Percentiles rank a stretch among this genome's conserved stretches.
Conservation (phyloP, 2,888 invertebrate genomes). For the Steinernema scapterisci region DNA sequence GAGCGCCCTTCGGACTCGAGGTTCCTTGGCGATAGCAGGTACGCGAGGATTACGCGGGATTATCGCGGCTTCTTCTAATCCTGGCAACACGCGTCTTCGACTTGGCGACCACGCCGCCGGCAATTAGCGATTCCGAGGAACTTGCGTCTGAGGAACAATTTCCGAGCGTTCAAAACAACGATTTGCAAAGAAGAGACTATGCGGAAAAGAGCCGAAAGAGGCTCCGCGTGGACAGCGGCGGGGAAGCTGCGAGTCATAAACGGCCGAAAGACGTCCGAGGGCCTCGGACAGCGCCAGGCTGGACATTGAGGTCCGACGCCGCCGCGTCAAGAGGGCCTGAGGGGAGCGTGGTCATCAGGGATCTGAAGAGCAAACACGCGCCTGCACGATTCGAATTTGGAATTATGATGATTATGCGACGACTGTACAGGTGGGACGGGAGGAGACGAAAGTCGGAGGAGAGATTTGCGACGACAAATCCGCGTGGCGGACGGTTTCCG, state of each 20-base stretch:
- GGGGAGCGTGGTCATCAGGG: background rate
- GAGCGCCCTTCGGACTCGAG: background rate
- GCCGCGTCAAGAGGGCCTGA: too few relatives aligned
- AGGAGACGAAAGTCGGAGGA: background rate
- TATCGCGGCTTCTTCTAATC: conserved; percentile 14
- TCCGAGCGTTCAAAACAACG: background rate
- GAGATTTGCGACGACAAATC: conserved; percentile 11
- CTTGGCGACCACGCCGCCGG: background rate
- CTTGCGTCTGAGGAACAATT: background rate
- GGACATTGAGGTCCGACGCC: background rate
- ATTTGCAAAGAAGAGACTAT: background rate
- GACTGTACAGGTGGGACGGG: conserved; percentile 27
- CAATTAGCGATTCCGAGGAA: background rate
- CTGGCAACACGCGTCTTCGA: background rate
- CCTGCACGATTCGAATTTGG: conserved; percentile 11
- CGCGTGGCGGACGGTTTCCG: conserved; percentile 16
- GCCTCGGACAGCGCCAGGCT: background rate
- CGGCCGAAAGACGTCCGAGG: background rate
- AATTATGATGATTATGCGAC: background rate
- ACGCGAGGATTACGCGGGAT: background rate
- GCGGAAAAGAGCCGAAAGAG: background rate
- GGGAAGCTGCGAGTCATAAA: background rate
- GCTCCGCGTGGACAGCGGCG: background rate
- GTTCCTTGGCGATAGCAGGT: background rate
- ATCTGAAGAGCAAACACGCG: background rate